A percentile compares a stretch with the other conserved stretches of the same genome.
These are phyloP conservation scores for Hydrotaea cyrtoneurina DNA, from an alignment of 2,888 invertebrate genomes.

Conservation along the genomic window DNA sequence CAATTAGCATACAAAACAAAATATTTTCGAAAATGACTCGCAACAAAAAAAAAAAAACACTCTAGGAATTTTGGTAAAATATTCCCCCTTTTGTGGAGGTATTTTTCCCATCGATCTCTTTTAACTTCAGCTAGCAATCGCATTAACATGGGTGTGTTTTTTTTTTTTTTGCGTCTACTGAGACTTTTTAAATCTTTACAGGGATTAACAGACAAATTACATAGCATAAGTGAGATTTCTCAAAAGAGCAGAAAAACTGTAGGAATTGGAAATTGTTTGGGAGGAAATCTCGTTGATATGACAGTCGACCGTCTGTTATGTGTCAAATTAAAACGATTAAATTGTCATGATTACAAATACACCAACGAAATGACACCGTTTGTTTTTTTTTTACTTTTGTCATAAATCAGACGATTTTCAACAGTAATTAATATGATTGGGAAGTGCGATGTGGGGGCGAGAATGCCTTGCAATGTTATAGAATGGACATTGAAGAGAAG, in stretches of 20 bases:
- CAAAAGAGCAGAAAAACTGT: slow-evolving; percentile 34
- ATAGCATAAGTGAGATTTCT: neutral
- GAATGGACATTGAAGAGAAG: no score
- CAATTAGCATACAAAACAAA: slow-evolving; percentile 56
- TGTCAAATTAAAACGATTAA: slow-evolving; percentile 61
- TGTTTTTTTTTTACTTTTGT: slow-evolving; percentile 41
- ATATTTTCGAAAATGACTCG: neutral
- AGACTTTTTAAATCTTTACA: slow-evolving; percentile 1
- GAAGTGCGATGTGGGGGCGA: no score
- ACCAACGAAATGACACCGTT: slow-evolving; percentile 29
- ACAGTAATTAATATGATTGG: no score
- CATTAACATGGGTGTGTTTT: slow-evolving; percentile 49
- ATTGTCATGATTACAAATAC: slow-evolving; percentile 44
- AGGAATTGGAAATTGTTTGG: slow-evolving; percentile 27
- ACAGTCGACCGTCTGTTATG: slow-evolving; percentile 51
- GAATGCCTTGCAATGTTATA: no score
- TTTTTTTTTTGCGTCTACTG: neutral
- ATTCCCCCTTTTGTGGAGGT: neutral
- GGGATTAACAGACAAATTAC: slow-evolving; percentile 55
- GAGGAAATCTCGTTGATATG: slow-evolving; percentile 18
- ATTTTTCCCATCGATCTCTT: neutral
- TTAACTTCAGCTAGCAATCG: neutral
- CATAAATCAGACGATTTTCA: neutral
- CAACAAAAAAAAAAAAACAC: neutral
- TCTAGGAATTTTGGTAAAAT: slow-evolving; percentile 10